Evolutionary conservation across 1,140 invertebrate species (phyloP).

Genomic region (Lineus longissimus): DNA sequence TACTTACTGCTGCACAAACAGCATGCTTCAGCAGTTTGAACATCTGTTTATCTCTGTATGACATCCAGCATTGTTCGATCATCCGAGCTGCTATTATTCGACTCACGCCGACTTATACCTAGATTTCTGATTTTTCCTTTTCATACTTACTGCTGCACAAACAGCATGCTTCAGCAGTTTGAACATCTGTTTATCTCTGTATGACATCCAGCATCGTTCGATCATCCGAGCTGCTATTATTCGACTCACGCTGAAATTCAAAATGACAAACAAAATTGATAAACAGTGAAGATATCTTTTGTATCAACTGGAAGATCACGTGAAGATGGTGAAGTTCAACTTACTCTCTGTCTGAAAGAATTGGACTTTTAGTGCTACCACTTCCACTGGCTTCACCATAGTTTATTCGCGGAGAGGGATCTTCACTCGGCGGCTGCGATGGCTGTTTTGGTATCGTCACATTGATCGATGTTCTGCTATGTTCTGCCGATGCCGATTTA

Average conservation of each 20-base stretch:
- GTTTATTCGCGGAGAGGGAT: neutral
- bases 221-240: slow-evolving; percentile 43
- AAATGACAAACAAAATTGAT: slow-evolving; percentile 14
- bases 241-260: slow-evolving; percentile 28
- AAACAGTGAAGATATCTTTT: no score
- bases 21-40: slow-evolving; percentile 52
- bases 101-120: slow-evolving; percentile 35
- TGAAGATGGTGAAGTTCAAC: no score
- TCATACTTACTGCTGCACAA: slow-evolving; percentile 51
- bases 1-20: slow-evolving; percentile 52
- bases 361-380: neutral
- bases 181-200: slow-evolving; percentile 50
- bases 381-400: no score
- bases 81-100: slow-evolving; percentile 37
- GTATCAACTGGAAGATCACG: no score
- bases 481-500: slow-evolving; percentile 23
- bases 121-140: no score
- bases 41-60: slow-evolving; percentile 48
- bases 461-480: slow-evolving; percentile 40
- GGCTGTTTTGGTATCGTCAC: slow-evolving; percentile 32
- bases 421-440: neutral
- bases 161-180: slow-evolving; percentile 50
- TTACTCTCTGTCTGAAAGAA: neutral
- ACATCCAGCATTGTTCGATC: slow-evolving; percentile 49
- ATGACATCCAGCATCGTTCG: slow-evolving; percentile 47